Conservation (phyloP, 2,888 invertebrate species). For the Synergus itoensis region DNA sequence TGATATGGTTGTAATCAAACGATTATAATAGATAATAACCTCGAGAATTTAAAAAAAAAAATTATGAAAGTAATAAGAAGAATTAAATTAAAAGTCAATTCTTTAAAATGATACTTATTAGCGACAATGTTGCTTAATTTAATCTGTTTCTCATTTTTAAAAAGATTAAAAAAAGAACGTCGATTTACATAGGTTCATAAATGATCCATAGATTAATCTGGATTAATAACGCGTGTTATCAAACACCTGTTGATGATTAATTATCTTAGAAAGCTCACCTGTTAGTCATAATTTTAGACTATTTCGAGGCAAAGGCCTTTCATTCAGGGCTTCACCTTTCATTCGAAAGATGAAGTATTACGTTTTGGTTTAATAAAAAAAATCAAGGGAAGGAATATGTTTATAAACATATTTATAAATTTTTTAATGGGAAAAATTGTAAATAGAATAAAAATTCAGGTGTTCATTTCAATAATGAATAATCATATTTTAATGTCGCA, state of each 20-base stretch:
- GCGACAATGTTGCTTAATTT: not conserved
- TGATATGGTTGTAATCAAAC: conserved; percentile 18
- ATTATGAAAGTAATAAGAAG: not conserved
- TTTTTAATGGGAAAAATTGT: not conserved
- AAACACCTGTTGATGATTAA: not conserved
- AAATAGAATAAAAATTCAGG: not conserved
- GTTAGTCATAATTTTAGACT: not conserved
- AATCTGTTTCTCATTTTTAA: not conserved
- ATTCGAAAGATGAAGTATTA: not conserved
- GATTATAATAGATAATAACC: not conserved
- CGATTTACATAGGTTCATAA: not conserved
- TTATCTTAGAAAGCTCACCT: not conserved
- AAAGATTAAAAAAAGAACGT: not conserved
- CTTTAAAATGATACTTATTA: not conserved
- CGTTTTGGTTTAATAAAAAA: no score
- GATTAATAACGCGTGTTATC: not conserved
- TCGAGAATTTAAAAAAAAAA: not conserved
- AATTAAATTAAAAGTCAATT: not conserved
- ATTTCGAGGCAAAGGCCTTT: not conserved
- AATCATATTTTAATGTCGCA: conserved; percentile 78
- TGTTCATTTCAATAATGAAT: conserved; percentile 70
- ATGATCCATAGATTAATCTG: not conserved
- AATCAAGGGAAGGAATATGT: no score
- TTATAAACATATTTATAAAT: no score
- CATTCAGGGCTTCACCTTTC: not conserved